Percentiles rank a stretch among this genome's conserved stretches.
Conservation (phyloP, 2,113 vertebrate species). For the Peucedramus taeniatus region DNA sequence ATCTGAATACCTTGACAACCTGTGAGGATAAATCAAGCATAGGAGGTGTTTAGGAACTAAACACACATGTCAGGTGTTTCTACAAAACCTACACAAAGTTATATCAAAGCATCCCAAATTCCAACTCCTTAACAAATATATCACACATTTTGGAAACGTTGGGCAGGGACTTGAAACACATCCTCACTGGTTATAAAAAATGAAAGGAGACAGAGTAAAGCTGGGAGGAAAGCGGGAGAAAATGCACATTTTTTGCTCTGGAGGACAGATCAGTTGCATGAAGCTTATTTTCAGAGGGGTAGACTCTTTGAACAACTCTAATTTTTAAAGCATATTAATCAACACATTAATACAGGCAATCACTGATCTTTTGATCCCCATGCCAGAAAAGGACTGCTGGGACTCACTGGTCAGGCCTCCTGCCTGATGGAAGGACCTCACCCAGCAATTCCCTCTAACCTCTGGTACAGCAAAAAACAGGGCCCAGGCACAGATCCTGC, state of each 20-base stretch:
- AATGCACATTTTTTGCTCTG: neutral
- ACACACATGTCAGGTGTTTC: constrained; percentile 53
- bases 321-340: neutral
- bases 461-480: neutral
- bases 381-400: neutral
- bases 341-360: neutral
- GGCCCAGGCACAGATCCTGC: neutral
- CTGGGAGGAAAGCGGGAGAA: neutral
- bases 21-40: constrained; percentile 64
- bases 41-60: constrained; percentile 60
- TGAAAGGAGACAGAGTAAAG: constrained; percentile 4
- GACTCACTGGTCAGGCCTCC: neutral
- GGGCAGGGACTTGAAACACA: constrained; percentile 6
- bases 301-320: neutral
- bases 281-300: neutral
- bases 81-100: constrained; percentile 21
- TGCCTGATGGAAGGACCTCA: neutral
- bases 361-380: neutral
- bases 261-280: neutral
- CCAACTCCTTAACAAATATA: constrained; percentile 7
- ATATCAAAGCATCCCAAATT: constrained; percentile 33
- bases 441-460: neutral
- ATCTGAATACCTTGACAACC: constrained; percentile 60
- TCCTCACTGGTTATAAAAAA: neutral
- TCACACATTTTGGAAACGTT: constrained; percentile 1